These are phyloP conservation scores for Seira musarum DNA, from an alignment of 2,888 invertebrate genomes.

Conservation along the genomic window DNA sequence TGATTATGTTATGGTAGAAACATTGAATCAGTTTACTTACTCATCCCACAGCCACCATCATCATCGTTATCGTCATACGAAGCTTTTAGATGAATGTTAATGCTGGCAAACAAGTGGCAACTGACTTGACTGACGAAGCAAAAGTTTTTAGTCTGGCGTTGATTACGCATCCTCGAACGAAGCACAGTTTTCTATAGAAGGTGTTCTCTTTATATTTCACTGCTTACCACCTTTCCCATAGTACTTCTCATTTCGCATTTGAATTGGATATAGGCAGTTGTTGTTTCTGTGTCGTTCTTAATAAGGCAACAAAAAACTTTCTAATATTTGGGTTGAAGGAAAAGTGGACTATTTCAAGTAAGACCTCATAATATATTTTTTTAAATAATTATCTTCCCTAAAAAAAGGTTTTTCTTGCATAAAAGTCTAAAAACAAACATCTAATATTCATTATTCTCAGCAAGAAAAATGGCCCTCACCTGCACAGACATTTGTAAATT, in stretches of 20 bases:
- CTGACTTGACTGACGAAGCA: too few relatives aligned
- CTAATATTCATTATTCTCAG: too few relatives aligned
- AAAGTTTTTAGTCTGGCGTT: background rate
- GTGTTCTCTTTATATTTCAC: conserved; percentile 31
- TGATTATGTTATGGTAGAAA: background rate
- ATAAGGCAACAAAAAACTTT: too few relatives aligned
- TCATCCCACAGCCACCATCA: background rate
- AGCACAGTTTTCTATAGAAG: conserved; percentile 30
- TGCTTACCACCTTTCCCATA: too few relatives aligned
- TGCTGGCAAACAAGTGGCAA: background rate
- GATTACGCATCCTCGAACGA: conserved; percentile 35
- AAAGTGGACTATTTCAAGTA: too few relatives aligned
- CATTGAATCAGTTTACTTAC: background rate
- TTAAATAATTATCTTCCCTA: too few relatives aligned
- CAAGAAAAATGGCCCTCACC: conserved; percentile 53
- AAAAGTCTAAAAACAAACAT: conserved; percentile 10
- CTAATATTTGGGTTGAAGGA: too few relatives aligned
- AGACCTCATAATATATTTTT: too few relatives aligned
- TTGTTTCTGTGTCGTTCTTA: too few relatives aligned
- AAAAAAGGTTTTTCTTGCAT: too few relatives aligned
- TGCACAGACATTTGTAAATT: conserved; percentile 68
- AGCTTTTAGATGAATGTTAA: background rate
- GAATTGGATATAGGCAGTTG: too few relatives aligned
- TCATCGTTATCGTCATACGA: background rate
- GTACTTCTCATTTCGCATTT: too few relatives aligned